Conservation (phyloP, 1,140 invertebrate genomes). For the Solen grandis region DNA sequence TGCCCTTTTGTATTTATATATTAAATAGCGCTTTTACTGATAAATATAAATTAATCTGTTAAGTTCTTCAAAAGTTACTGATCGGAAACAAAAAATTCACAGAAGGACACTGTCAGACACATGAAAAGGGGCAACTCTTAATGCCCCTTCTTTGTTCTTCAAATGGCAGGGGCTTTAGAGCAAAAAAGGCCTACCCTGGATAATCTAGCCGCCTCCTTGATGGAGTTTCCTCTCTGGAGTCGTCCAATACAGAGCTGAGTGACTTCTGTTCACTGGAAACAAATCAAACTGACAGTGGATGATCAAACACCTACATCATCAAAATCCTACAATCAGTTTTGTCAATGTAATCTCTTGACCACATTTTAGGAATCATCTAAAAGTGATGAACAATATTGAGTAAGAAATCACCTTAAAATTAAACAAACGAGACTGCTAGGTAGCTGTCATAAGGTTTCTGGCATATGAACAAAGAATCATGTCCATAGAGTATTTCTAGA, state of each 20-base stretch:
- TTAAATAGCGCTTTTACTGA: constrained; percentile 7
- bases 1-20: not conserved
- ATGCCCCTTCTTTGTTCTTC: no score
- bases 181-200: constrained; percentile 33
- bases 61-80: no score
- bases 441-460: not conserved
- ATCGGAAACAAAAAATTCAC: no score
- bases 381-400: no score
- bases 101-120: no score
- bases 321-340: no score
- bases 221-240: constrained; percentile 14
- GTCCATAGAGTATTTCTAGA: no score
- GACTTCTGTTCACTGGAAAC: constrained; percentile 7
- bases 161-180: no score
- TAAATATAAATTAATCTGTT: not conserved
- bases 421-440: not conserved
- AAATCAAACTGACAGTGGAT: constrained; percentile 6
- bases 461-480: no score
- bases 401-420: not conserved
- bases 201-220: constrained; percentile 41
- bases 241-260: constrained; percentile 6
- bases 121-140: no score
- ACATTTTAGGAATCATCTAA: no score
- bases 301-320: not conserved
- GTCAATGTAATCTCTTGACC: no score